A percentile compares a stretch with the other conserved stretches of the same genome.
phyloP scores from a whole-genome alignment of 1,140 invertebrate species.

The Nomia melanderi region DNA sequence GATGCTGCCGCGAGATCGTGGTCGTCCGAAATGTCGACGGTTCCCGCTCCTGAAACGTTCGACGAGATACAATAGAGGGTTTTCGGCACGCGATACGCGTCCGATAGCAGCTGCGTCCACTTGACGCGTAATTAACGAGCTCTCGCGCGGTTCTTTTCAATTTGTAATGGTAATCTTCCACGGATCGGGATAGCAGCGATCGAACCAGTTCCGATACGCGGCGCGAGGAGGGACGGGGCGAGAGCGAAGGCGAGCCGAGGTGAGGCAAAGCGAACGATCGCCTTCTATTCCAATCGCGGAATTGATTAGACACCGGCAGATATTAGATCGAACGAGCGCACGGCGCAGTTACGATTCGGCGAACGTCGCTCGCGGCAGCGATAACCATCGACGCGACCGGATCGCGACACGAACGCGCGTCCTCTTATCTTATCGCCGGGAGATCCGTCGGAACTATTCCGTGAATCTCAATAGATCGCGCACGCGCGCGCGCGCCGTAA shows the following conservation, averaged over 20 bases:
- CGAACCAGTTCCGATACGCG: background rate
- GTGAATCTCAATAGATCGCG: no score
- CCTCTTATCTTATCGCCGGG: conserved; percentile 27
- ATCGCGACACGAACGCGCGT: no score
- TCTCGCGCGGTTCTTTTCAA: background rate
- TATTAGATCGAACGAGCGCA: background rate
- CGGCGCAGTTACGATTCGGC: background rate
- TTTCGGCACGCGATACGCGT: no score
- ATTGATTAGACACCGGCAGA: background rate
- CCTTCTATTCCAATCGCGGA: background rate
- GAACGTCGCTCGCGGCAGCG: background rate
- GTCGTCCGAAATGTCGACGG: no score
- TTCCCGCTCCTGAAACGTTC: no score
- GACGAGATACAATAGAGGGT: no score
- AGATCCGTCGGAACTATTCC: background rate
- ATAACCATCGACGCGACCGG: background rate
- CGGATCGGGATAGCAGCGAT: background rate
- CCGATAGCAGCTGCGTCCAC: no score
- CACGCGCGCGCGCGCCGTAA: no score
- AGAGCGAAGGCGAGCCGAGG: no score
- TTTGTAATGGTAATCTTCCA: conserved; percentile 40
- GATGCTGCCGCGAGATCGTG: no score
- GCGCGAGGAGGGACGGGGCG: no score
- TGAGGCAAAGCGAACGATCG: no score
- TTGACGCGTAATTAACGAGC: background rate